These are phyloP conservation scores for Drosophila barbarae DNA, from an alignment of 2,888 invertebrate species.

Conservation along the genomic window DNA sequence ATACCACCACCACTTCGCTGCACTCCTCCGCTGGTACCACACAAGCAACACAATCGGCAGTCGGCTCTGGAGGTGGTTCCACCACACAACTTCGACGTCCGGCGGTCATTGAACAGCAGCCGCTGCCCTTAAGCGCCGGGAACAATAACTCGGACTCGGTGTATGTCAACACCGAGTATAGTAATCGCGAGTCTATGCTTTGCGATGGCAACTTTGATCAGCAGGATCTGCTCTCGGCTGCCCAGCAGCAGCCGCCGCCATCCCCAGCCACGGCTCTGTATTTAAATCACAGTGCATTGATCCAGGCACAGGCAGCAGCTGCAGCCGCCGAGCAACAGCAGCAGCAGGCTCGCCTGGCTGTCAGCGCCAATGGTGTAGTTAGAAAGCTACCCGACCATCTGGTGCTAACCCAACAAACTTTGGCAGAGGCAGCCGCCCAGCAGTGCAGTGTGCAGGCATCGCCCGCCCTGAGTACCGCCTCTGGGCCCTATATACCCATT, in stretches of 20 bases:
- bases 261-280: slow-evolving; percentile 70
- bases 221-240: slow-evolving; percentile 65
- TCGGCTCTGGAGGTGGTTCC: slow-evolving; percentile 26
- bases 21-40: slow-evolving; percentile 65
- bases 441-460: slow-evolving; percentile 81
- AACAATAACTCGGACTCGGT: slow-evolving; percentile 69
- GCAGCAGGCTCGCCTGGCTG: slow-evolving; percentile 61
- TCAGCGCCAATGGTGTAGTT: slow-evolving; percentile 73
- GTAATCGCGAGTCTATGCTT: slow-evolving; percentile 77
- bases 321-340: slow-evolving; percentile 46
- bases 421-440: slow-evolving; percentile 68
- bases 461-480: slow-evolving; percentile 83
- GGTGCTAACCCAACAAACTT: slow-evolving; percentile 75
- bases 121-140: slow-evolving; percentile 19
- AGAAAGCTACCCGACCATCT: slow-evolving; percentile 80
- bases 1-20: slow-evolving; percentile 71
- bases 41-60: slow-evolving; percentile 32
- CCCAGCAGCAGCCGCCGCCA: slow-evolving; percentile 65
- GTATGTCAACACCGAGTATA: slow-evolving; percentile 78
- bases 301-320: slow-evolving; percentile 59
- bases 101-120: slow-evolving; percentile 45
- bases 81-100: slow-evolving; percentile 25
- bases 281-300: slow-evolving; percentile 67
- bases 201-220: slow-evolving; percentile 74
- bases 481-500: slow-evolving; percentile 94